A percentile compares a stretch with the other conserved stretches of the same genome.
Evolutionary conservation across 2,113 vertebrate genomes (phyloP).

Genomic region (Pomatostomus ruficeps): DNA sequence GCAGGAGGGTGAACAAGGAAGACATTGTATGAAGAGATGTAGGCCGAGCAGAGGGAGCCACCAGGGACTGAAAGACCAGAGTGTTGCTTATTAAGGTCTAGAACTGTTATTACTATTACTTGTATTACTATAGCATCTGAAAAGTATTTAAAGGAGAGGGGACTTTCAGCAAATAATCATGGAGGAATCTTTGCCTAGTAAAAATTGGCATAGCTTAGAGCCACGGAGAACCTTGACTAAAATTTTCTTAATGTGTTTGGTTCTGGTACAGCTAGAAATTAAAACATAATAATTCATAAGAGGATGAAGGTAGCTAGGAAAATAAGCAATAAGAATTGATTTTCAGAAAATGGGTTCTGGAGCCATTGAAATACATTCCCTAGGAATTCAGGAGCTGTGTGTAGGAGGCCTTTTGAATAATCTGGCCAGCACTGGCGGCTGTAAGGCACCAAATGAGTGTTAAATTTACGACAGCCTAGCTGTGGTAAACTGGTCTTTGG

Average conservation of each 20-base stretch:
- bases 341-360: neutral
- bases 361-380: neutral
- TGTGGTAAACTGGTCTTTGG: neutral
- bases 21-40: neutral
- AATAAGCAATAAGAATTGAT: neutral
- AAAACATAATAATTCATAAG: neutral
- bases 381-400: neutral
- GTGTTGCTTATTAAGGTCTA: neutral
- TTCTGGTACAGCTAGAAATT: neutral
- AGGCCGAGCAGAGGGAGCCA: neutral
- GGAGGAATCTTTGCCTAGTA: neutral
- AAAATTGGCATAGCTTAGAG: neutral
- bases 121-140: neutral
- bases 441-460: neutral
- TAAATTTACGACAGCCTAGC: neutral
- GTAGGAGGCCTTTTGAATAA: neutral
- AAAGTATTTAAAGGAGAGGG: neutral
- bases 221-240: neutral
- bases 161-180: neutral
- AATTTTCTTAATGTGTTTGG: neutral
- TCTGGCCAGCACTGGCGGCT: neutral
- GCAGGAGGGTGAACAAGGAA: neutral
- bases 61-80: neutral
- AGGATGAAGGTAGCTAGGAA: neutral
- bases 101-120: neutral